A percentile compares a stretch with the other conserved stretches of the same genome.
Conservation (phyloP, 2,797 vertebrate genomes). For the Poecilia gillii region DNA sequence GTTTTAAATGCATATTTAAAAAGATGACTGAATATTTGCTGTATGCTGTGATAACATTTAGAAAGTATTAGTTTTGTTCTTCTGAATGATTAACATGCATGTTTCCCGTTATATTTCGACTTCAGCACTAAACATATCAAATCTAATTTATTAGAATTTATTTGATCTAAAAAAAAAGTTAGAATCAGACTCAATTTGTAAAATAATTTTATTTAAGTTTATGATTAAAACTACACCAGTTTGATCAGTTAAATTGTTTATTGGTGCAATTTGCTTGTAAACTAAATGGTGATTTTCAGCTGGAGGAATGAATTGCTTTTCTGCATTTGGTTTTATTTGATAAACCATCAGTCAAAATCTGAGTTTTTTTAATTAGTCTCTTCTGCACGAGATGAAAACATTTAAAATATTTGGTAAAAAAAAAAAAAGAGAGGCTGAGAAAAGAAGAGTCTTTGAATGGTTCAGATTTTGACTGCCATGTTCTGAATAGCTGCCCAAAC, state of each 20-base stretch:
- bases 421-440: conserved; percentile 18
- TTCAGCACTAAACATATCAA: neutral
- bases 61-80: neutral
- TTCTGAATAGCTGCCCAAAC: conserved; percentile 81
- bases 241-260: neutral
- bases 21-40: neutral
- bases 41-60: neutral
- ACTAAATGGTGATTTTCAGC: neutral
- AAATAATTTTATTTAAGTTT: neutral
- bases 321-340: conserved; percentile 49
- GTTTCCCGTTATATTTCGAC: neutral
- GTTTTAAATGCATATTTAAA: neutral
- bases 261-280: neutral
- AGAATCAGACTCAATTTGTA: neutral
- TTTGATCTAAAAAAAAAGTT: neutral
- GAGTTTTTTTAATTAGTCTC: conserved; percentile 34
- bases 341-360: conserved; percentile 51
- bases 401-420: conserved; percentile 36
- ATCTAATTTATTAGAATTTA: neutral
- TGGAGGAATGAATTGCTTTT: neutral
- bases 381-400: conserved; percentile 34
- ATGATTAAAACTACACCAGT: neutral
- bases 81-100: neutral
- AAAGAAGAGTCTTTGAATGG: conserved; percentile 68
- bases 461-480: conserved; percentile 80